Evolutionary conservation across 2,113 vertebrate species (phyloP).

Genomic region (Toxostoma redivivum): DNA sequence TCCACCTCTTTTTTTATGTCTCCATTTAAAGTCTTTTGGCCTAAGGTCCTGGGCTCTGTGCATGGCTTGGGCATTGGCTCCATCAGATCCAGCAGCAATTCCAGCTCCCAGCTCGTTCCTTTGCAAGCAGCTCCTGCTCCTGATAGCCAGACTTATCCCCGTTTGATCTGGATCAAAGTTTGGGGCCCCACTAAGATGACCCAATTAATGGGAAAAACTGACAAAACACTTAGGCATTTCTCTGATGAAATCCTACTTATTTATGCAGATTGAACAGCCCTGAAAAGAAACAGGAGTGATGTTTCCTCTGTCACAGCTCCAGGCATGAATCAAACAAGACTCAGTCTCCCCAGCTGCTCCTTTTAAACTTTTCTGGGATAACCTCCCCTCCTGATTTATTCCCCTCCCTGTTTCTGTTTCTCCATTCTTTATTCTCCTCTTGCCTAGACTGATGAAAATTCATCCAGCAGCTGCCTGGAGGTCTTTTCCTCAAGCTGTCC

Average conservation of each 20-base stretch:
- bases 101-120: background rate
- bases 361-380: background rate
- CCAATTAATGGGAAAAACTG: conserved; percentile 24
- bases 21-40: conserved; percentile 29
- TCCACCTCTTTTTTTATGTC: conserved; percentile 16
- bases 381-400: background rate
- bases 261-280: background rate
- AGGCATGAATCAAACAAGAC: background rate
- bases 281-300: background rate
- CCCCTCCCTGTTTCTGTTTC: background rate
- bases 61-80: background rate
- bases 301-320: background rate
- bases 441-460: background rate
- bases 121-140: background rate
- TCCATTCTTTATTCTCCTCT: background rate
- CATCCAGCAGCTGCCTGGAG: background rate
- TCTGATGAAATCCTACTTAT: background rate
- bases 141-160: background rate
- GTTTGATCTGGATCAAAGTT: conserved; percentile 37
- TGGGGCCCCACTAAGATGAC: background rate
- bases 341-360: background rate
- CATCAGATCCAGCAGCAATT: background rate
- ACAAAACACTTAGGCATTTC: background rate
- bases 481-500: background rate
- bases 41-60: background rate